phyloP scores from a whole-genome alignment of 2,113 vertebrate genomes.

The Noctilio leporinus region DNA sequence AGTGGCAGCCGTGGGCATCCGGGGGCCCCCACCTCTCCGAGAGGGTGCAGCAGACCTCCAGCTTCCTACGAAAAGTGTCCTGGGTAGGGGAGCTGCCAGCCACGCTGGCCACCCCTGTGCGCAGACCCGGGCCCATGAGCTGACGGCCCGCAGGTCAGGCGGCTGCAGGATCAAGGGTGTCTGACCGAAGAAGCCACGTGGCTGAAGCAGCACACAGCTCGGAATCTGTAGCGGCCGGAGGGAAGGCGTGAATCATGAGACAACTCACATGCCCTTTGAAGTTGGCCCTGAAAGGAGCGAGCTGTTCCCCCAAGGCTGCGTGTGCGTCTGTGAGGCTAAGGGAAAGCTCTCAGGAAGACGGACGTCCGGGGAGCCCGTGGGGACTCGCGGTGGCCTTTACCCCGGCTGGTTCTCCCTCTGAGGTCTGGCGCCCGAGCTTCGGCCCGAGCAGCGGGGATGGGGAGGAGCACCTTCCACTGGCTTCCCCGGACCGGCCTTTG shows the following conservation, averaged over 20 bases:
- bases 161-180: not conserved
- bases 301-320: not conserved
- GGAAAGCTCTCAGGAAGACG: not conserved
- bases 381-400: not conserved
- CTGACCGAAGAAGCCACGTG: not conserved
- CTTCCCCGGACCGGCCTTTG: too few species aligned
- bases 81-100: not conserved
- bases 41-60: too few species aligned
- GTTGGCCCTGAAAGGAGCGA: not conserved
- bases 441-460: too few species aligned
- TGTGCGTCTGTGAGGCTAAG: not conserved
- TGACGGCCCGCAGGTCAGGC: not conserved
- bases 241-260: not conserved
- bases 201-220: not conserved
- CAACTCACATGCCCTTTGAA: not conserved
- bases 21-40: not conserved
- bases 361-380: not conserved
- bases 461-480: not conserved
- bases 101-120: accelerated
- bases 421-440: not conserved
- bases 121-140: accelerated
- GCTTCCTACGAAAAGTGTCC: not conserved
- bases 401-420: not conserved
- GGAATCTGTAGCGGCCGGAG: not conserved
- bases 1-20: accelerated